phyloP scores from a whole-genome alignment of 2,113 vertebrate genomes.

The Nettapus auritus region DNA sequence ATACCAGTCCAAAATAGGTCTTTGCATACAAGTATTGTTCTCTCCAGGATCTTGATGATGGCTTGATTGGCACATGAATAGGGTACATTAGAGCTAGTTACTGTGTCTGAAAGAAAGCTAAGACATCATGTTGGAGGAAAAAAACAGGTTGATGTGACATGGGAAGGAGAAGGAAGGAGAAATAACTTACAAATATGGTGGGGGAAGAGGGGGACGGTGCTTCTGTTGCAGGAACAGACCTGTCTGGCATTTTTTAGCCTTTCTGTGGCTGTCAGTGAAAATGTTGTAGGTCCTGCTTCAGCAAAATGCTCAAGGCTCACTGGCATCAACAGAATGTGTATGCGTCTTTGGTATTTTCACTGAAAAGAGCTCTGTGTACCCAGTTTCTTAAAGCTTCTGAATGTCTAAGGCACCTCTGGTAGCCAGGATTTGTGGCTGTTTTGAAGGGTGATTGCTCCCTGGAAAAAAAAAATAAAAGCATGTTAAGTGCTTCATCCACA shows the following conservation, averaged over 20 bases:
- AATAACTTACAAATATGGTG: neutral
- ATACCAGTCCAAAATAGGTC: slow-evolving; percentile 69
- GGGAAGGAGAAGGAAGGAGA: slow-evolving; percentile 32
- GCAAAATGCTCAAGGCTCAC: neutral
- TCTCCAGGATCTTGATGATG: slow-evolving; percentile 68
- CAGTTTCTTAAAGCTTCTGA: neutral
- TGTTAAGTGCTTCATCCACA: neutral
- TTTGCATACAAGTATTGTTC: slow-evolving; percentile 75
- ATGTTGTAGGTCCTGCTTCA: neutral
- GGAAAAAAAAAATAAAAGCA: no score
- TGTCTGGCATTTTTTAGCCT: slow-evolving; percentile 3
- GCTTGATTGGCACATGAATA: slow-evolving; percentile 79
- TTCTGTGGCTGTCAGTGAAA: neutral
- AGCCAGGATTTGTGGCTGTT: neutral
- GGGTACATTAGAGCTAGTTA: slow-evolving; percentile 76
- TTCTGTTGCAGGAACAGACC: slow-evolving; percentile 26
- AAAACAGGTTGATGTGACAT: slow-evolving; percentile 40
- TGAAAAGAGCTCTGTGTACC: neutral
- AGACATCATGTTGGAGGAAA: slow-evolving; percentile 34
- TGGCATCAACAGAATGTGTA: neutral
- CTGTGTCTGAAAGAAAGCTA: slow-evolving; percentile 72
- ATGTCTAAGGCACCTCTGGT: neutral
- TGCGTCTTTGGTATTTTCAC: neutral
- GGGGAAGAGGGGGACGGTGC: neutral
- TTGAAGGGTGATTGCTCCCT: neutral